Base-by-base conservation (phyloP, 2,113 vertebrate species). In the Isichthys henryi region DNA sequence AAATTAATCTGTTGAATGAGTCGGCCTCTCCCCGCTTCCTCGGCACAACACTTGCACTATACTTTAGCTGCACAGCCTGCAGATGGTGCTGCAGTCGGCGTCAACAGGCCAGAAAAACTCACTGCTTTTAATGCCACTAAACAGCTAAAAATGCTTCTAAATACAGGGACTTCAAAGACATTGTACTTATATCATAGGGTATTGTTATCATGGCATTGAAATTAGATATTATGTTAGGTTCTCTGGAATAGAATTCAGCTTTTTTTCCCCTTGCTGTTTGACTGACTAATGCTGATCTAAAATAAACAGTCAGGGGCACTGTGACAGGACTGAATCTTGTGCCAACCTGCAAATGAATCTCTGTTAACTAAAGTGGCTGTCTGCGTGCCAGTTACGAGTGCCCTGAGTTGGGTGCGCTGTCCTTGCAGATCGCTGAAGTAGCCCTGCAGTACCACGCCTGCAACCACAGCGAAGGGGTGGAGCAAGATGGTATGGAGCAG, bases 381-480 rank as follows among this genome's bases (percentile, higher is more conserved):
- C n/a, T 70, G 62, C 13, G 10, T 66, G 23, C 58, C 9, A 2
- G 58, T 27, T n/a, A 27, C 2, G 8, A 11, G 15, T 27, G 58
- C 58, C 58, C 53, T 23, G 62, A 66, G n/a, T 62, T 86, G n/a
- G n/a, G 2, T 17, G 49, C 5, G 21, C 6, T 58, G 56, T 83
- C 48, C 88, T 11, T 91, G 15, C 90, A 99, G 98, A 95, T 99
- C 92, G 97, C 96, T 88, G 96, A 97, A 92, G 92, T 99, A 91
- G 97, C 97, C 89, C 93, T 98, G 93, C 96, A 97, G 82, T 99
- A 99, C 92, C 96, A 97, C 93, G 96, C 95, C 91, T 99, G 98
- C 94, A 95, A 94, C 0, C 88, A 93, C 91, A 94, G 89, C 23
- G 85, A 6, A 0, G 15, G 62, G 31, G 27, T 93, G 93, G 58